Percentiles rank a stretch among this genome's conserved stretches.
Conservation (phyloP, 2,113 vertebrate genomes). For the Strix uralensis region DNA sequence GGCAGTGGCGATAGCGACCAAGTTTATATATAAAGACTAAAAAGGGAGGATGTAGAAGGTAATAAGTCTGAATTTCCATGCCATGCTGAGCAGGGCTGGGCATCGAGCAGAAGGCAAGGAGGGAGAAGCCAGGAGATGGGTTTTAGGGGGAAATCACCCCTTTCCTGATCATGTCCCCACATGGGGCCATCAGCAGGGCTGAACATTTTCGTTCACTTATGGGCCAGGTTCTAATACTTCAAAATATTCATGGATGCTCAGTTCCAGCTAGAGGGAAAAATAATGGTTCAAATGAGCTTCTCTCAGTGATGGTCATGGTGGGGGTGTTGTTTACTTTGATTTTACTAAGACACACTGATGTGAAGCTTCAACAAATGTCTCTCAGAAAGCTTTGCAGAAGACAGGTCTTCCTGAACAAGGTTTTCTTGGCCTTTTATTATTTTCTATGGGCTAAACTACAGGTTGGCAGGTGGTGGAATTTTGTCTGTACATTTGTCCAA, state of each 20-base stretch:
- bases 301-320: not conserved
- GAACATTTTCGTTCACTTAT: not conserved
- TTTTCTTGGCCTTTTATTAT: not conserved
- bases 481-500: not conserved
- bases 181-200: not conserved
- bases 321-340: not conserved
- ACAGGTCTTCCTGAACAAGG: too few species aligned
- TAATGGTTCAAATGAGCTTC: not conserved
- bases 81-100: not conserved
- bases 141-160: not conserved
- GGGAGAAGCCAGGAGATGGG: not conserved
- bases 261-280: not conserved
- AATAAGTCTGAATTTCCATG: not conserved
- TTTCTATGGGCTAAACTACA: not conserved
- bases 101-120: not conserved
- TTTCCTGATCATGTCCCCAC: fast-evolving
- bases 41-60: too few species aligned
- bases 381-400: not conserved
- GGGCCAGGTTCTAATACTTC: not conserved
- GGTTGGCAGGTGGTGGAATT: not conserved
- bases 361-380: not conserved
- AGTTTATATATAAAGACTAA: not conserved
- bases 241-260: not conserved
- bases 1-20: fast-evolving
- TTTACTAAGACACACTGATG: not conserved